Evolutionary conservation across 2,113 vertebrate species (phyloP).

Genomic region (Xenopus tropicalis): DNA sequence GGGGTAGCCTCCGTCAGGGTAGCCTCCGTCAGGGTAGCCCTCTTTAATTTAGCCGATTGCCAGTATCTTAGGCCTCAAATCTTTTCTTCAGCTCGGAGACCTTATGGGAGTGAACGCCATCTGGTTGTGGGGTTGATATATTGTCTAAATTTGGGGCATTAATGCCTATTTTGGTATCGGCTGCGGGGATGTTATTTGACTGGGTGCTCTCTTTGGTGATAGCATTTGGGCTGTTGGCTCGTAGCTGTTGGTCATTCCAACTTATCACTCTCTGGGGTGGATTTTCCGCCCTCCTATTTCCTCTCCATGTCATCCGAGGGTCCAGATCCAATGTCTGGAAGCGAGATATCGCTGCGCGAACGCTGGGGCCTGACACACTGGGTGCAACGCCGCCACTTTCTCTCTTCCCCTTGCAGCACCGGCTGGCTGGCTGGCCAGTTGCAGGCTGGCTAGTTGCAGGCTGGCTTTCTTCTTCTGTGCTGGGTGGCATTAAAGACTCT

Average conservation of each 20-base stretch:
- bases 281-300: slow-evolving; percentile 11
- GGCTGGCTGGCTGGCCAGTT: neutral
- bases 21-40: too few relatives aligned
- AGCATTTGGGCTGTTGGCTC: neutral
- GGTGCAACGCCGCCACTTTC: neutral
- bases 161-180: neutral
- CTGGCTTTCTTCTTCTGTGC: neutral
- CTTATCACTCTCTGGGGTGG: neutral
- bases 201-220: neutral
- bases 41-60: neutral
- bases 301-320: slow-evolving; percentile 23
- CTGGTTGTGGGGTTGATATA: neutral
- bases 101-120: neutral
- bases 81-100: slow-evolving; percentile 38
- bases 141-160: neutral
- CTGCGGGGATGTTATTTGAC: neutral
- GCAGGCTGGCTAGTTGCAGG: neutral
- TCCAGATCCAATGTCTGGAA: slow-evolving; percentile 18
- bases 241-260: neutral
- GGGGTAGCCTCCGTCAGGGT: too few relatives aligned
- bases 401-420: neutral
- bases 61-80: slow-evolving; percentile 12
- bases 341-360: slow-evolving; percentile 3
- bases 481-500: neutral
- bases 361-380: neutral